Base-by-base conservation (phyloP, 2,113 vertebrate genomes). In the Lichenostomus cassidix region DNA sequence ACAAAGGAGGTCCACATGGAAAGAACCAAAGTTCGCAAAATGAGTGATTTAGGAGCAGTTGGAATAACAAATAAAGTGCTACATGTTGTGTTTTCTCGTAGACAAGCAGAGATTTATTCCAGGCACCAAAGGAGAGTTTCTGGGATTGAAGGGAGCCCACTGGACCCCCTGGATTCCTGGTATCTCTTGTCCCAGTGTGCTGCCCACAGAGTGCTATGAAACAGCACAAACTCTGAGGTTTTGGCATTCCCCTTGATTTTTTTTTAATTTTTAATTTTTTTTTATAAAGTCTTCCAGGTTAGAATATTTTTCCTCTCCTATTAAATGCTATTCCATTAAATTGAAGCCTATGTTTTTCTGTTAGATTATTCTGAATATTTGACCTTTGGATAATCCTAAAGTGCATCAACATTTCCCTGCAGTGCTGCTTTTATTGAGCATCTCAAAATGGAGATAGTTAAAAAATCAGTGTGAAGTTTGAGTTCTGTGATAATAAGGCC, bases 371-470 rank as follows among this genome's bases (percentile, higher is more conserved):
- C 35, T 74, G 76, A 70, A 81, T 95, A 78, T 67, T 90, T 90
- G 76, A 86, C 75, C 63, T 92, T 91, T 95, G 70, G 49, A 79
- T 96, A 83, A 93, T 87, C 83, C 81, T 94, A 35, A 89, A 79
- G 67, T 55, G 62, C 42, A 89, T 44, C 63, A 86, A 28, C 62
- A 50, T 83, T 77, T 92, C 83, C 87, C 89, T 52, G n/a, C 63
- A 79, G 79, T 22, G 23, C 44, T 75, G 27, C 15, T 47, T 89
- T 91, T 77, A 55, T 33, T 29, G 50, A 79, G 8, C 50, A 46
- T 58, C 62, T 91, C 67, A 55, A 70, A 80, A 69, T 1, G 3
- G 53, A 76, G 33, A 19, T 12, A 46, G 78, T 8, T 90, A 42
- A 69, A 59, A 59, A 79, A 73, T 73, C 64, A 29, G 8, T 14